Evolutionary conservation across 2,888 invertebrate genomes (phyloP), one percentile per base, ranked within the genome.

Genomic region (Drosophila nr. perissopoda): DNA sequence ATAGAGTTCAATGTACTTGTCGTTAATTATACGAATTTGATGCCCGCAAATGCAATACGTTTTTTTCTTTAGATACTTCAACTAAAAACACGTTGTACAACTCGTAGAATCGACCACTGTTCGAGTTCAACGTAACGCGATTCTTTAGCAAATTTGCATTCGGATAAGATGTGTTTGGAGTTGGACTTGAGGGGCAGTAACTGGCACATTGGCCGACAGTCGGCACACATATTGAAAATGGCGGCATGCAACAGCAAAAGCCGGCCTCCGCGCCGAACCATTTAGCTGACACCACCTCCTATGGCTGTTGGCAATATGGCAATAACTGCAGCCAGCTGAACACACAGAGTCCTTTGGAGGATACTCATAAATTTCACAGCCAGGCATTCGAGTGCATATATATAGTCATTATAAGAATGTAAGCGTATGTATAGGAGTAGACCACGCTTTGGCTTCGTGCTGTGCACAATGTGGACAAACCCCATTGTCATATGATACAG

Each of bases 1-100:
- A 71, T 54, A 38, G 75, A 62, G 86, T 87, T 87, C 86, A 87
- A 82, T 78, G 82, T 62, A 88, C 86, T 67, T 11, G 49, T 11
- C 49, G 61, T 60, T 77, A 85, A 83, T 87, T 85, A 79, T 78
- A 73, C 63, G 73, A 68, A 76, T 66, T 73, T 71, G 45, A 53
- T 58, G 34, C 25, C 21, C 60, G 61, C 45, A 53, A 56, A 66
- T 61, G 40, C 34, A 33, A 11, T 29, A 16, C 29, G 31, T 56
- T 63, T 66, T 51, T 67, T 76, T 53, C 18, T 51, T 38, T 13
- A 42, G 40, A 40, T 36, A 62, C 33, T 56, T 52, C 21, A 56
- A 38, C 38, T 65, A 38, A 36, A 65, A 64, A 68, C 65, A 64
- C 53, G 21, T 34, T 31, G 25, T 18, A 31, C 18, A 51, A 40